Percentiles rank a stretch among this genome's conserved stretches.
These are phyloP conservation scores for Dusona sp. DNA, from an alignment of 2,888 invertebrate species.

Conservation along the genomic window DNA sequence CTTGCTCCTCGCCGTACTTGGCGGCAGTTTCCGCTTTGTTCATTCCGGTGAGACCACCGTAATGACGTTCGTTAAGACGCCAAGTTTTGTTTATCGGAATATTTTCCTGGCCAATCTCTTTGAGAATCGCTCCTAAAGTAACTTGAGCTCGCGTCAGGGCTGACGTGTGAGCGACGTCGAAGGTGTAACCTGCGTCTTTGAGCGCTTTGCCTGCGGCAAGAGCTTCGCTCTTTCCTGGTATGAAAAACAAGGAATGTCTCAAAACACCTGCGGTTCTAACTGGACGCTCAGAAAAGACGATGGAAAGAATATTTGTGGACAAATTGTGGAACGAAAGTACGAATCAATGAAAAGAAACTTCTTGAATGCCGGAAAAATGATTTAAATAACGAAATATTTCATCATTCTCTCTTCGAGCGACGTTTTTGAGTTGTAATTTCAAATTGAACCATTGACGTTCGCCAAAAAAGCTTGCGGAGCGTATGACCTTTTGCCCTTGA, in stretches of 20 bases:
- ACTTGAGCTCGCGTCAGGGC: slow-evolving; percentile 91
- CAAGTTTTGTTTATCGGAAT: slow-evolving; percentile 91
- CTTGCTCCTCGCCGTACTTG: slow-evolving; percentile 94
- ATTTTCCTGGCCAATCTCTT: slow-evolving; percentile 88
- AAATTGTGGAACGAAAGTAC: background rate
- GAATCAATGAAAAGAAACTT: background rate
- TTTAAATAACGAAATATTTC: background rate
- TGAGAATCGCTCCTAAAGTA: slow-evolving; percentile 89
- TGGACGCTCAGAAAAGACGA: background rate
- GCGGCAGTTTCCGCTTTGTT: slow-evolving; percentile 94
- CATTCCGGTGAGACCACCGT: slow-evolving; percentile 93
- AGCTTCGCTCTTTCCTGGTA: slow-evolving; percentile 89
- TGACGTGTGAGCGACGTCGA: slow-evolving; percentile 93
- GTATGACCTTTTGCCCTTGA: slow-evolving; percentile 81
- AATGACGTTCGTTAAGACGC: slow-evolving; percentile 95
- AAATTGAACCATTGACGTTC: slow-evolving; percentile 17
- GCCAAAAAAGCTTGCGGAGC: background rate
- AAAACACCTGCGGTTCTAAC: background rate
- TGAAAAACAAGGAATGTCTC: background rate
- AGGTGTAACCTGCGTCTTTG: slow-evolving; percentile 89
- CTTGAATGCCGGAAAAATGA: background rate
- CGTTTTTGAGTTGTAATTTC: background rate
- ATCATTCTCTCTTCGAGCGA: background rate
- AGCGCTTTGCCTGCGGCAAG: slow-evolving; percentile 90
- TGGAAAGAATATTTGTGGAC: background rate